Evolutionary conservation across 2,888 invertebrate genomes (phyloP), one percentile per base, ranked within the genome.

Genomic region (Volucella bombylans): DNA sequence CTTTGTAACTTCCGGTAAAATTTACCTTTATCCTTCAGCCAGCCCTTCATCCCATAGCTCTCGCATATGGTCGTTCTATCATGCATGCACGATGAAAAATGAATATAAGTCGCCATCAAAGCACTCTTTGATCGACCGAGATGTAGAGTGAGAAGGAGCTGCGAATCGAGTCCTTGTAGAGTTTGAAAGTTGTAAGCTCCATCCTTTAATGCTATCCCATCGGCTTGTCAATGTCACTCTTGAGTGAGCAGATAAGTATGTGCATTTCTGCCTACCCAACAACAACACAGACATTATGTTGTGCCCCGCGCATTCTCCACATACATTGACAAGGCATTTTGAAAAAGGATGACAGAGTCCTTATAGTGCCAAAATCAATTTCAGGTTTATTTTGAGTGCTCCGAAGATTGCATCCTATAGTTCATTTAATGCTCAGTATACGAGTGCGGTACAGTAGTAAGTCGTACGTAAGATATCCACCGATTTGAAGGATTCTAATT

Each of bases 401-500:
- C 8, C 47, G 65, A 10, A 11, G 39, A n/a, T 71, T 11, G 15
- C 18, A 23, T 23, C 31, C 31, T 31, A 31, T 6, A 31, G 6
- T 31, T 31, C 31, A 6, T 6, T 6, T 4, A 6, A 6, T 4
- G 31, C 31, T 31, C 31, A 31, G 31, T 31, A 31, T 31, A 31
- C 31, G 61, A 15, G 43, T 62, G 31, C 15, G 18, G 43, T 47
- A 38, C 18, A 11, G n/a, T 18, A 31, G 45, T 10, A 59, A 59
- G 43, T 47, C 31, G 2, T 49, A 9, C 14, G 8, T 9, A 11
- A 9, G 11, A 18, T 12, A 11, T 43, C 6, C 8, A 18, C 8
- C 12, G 18, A 55, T 47, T 73, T 64, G 77, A 82, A 67, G 79
- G 61, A 74, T 67, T 74, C 74, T 83, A 83, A 83, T 83, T 83